phyloP scores from a whole-genome alignment of 1,140 invertebrate genomes.

The Nebria ingens region DNA sequence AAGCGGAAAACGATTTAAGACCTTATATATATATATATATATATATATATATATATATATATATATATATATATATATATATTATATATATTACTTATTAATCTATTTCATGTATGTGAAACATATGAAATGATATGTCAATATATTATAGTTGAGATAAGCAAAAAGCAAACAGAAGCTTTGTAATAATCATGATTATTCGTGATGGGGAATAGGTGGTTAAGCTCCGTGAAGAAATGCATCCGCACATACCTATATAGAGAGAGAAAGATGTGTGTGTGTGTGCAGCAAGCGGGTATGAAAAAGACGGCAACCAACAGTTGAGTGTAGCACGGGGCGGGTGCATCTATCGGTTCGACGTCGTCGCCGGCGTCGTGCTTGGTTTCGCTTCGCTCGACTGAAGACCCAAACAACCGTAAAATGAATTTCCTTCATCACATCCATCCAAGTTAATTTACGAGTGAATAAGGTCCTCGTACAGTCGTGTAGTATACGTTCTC shows the following conservation, averaged over 20 bases:
- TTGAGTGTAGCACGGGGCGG: too few species aligned
- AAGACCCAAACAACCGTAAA: conserved; percentile 35
- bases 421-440: conserved; percentile 37
- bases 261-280: neutral
- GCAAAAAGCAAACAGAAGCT: too few species aligned
- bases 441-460: conserved; percentile 36
- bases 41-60: too few species aligned
- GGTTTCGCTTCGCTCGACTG: conserved; percentile 27
- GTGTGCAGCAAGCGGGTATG: too few species aligned
- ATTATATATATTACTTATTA: too few species aligned
- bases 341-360: neutral
- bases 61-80: too few species aligned
- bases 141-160: too few species aligned
- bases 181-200: neutral
- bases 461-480: conserved; percentile 19
- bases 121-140: too few species aligned
- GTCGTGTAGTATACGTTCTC: neutral
- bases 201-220: neutral
- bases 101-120: too few species aligned
- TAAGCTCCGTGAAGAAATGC: neutral
- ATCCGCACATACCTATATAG: neutral
- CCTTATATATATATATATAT: too few species aligned
- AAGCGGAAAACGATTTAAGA: too few species aligned
- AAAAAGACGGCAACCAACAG: too few species aligned
- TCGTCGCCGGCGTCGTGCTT: conserved; percentile 15